Percentiles rank a stretch among this genome's conserved stretches.
These are phyloP conservation scores for Hymenopus coronatus DNA, from an alignment of 2,888 invertebrate genomes.

Conservation along the genomic window DNA sequence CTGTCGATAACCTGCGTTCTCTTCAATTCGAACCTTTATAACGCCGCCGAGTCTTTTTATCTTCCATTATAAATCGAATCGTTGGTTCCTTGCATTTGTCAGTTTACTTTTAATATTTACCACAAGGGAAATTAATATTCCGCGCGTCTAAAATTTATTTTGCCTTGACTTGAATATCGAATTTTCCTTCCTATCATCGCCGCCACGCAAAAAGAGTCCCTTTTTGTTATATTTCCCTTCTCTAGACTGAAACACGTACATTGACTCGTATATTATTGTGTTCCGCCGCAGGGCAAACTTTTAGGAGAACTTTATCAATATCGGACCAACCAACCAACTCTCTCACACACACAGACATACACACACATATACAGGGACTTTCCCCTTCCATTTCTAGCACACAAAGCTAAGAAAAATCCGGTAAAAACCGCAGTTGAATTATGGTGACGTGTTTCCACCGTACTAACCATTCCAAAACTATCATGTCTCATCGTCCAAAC, in stretches of 20 bases:
- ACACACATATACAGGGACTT: neutral
- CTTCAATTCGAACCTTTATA: neutral
- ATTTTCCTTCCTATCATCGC: neutral
- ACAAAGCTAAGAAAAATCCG: neutral
- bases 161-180: neutral
- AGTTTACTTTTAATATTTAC: neutral
- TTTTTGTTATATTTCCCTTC: neutral
- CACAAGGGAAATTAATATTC: neutral
- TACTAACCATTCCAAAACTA: neutral
- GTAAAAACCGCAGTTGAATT: constrained; percentile 12
- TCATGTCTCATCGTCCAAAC: neutral
- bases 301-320: constrained; percentile 14
- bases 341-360: neutral
- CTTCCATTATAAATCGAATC: neutral
- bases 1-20: neutral
- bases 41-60: neutral
- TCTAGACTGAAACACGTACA: constrained; percentile 1
- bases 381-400: neutral
- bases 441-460: neutral
- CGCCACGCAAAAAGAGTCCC: neutral
- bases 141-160: neutral
- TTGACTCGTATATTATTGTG: constrained; percentile 8
- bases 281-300: constrained; percentile 4
- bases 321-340: neutral
- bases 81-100: neutral